A percentile compares a stretch with the other conserved stretches of the same genome.
phyloP scores from a whole-genome alignment of 2,797 vertebrate species.

The Gambusia yucatana region DNA sequence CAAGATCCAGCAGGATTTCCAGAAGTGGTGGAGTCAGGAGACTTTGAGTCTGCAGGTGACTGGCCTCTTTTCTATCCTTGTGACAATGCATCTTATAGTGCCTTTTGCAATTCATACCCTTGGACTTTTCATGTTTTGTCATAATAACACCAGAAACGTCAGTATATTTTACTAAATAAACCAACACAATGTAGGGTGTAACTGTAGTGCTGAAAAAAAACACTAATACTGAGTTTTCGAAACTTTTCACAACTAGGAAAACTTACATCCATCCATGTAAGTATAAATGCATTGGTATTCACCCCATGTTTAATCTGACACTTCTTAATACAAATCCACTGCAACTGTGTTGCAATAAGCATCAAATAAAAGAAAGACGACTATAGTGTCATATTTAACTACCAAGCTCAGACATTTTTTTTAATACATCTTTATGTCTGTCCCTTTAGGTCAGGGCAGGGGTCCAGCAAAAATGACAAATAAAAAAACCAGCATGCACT shows the following conservation, averaged over 20 bases:
- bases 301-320: not conserved
- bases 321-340: no score
- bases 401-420: no score
- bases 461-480: no score
- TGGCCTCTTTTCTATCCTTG: slow-evolving; percentile 8
- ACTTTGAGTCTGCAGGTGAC: slow-evolving; percentile 82
- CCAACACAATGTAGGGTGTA: not conserved
- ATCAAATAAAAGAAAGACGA: no score
- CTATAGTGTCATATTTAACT: no score
- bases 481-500: no score
- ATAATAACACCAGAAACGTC: not conserved
- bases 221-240: not conserved
- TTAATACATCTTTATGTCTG: no score
- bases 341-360: no score
- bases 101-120: not conserved
- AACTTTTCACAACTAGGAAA: not conserved
- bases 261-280: not conserved
- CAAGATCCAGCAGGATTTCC: slow-evolving; percentile 91
- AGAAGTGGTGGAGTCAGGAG: slow-evolving; percentile 89
- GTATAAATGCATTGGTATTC: not conserved
- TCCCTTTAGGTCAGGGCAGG: no score
- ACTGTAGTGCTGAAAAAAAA: not conserved
- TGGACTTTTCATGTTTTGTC: not conserved
- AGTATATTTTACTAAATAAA: not conserved
- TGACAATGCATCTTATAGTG: slow-evolving; percentile 38